Evolutionary conservation across 1,140 invertebrate species (phyloP).

Genomic region (Goniozus legneri): DNA sequence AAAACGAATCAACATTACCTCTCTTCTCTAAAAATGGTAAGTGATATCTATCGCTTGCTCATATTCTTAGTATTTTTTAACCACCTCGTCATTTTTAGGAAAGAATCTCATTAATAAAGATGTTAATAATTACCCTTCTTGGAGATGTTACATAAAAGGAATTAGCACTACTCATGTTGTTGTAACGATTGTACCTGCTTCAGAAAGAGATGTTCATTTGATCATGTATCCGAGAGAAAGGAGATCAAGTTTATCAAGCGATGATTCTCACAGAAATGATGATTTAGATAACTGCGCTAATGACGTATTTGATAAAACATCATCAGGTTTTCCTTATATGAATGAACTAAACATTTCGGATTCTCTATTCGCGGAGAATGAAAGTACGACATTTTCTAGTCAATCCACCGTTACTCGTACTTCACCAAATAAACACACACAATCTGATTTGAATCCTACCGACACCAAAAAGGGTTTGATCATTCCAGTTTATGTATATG

Average conservation of each 20-base stretch:
- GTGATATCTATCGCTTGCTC: too few species aligned
- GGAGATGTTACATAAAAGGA: constrained; percentile 71
- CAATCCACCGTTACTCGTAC: constrained; percentile 20
- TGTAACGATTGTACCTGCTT: constrained; percentile 67
- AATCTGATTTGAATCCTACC: constrained; percentile 17
- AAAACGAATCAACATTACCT: constrained; percentile 35
- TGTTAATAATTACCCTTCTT: constrained; percentile 37
- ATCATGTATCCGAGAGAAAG: constrained; percentile 35
- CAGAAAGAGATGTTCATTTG: constrained; percentile 56
- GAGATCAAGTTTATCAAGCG: constrained; percentile 8
- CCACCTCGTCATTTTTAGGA: too few species aligned
- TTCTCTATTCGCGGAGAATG: neutral
- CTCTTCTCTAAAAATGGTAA: constrained; percentile 17
- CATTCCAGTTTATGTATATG: constrained; percentile 69
- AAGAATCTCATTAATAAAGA: too few species aligned
- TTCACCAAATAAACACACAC: constrained; percentile 18
- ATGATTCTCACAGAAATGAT: constrained; percentile 14
- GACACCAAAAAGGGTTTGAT: constrained; percentile 37
- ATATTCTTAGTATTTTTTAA: too few species aligned
- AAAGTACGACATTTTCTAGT: constrained; percentile 24
- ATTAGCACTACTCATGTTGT: constrained; percentile 62
- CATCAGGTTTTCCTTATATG: neutral
- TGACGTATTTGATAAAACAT: neutral
- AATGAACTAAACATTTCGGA: neutral
- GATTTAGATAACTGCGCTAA: constrained; percentile 11